Conservation (phyloP, 1,140 invertebrate species). For the Belonocnema kinseyi region DNA sequence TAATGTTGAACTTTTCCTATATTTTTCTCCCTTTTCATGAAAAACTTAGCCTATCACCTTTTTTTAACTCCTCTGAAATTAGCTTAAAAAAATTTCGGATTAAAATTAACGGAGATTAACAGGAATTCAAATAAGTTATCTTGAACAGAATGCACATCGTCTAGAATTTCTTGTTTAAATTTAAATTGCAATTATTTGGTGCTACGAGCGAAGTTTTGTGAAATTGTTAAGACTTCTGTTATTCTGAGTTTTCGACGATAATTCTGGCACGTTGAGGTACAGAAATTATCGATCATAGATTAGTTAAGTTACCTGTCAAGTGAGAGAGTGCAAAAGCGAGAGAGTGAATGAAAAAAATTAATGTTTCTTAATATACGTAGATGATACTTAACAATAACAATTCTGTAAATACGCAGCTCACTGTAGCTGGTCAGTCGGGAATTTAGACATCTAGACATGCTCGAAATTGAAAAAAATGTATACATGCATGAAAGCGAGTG, state of each 20-base stretch:
- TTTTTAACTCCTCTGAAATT: too few species aligned
- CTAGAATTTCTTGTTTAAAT: neutral
- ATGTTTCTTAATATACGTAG: conserved; percentile 63
- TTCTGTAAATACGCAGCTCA: conserved; percentile 65
- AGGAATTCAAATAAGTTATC: too few species aligned
- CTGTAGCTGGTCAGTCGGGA: conserved; percentile 66
- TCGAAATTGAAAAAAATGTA: conserved; percentile 35
- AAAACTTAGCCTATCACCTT: too few species aligned
- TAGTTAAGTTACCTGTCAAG: neutral
- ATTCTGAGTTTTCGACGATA: neutral
- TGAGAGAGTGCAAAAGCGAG: conserved; percentile 31
- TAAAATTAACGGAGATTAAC: too few species aligned
- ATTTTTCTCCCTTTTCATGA: too few species aligned
- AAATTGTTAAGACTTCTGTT: neutral
- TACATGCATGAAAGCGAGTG: conserved; percentile 14
- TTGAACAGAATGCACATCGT: too few species aligned
- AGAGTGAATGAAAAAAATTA: conserved; percentile 44
- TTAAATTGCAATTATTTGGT: neutral
- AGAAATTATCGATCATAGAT: neutral
- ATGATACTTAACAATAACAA: conserved; percentile 50
- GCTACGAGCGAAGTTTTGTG: conserved; percentile 2
- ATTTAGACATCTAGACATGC: conserved; percentile 48
- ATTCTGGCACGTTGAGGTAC: neutral
- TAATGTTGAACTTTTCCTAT: too few species aligned
- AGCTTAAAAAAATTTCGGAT: too few species aligned